These are phyloP conservation scores for Threskiornis aethiopicus DNA, from an alignment of 2,797 vertebrate genomes.

Conservation along the genomic window DNA sequence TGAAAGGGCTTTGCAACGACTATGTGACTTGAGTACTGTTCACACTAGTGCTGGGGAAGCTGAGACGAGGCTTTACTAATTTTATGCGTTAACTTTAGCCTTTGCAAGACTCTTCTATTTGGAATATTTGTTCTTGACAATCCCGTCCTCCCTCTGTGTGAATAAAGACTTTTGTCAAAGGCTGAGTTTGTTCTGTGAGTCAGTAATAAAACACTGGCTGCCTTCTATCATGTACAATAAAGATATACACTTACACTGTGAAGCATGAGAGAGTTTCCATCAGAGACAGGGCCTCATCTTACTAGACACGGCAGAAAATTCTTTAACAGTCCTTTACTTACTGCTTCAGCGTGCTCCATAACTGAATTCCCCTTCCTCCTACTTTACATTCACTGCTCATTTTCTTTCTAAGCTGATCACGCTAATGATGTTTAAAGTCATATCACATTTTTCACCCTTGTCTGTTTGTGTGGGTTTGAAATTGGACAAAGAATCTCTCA, in stretches of 20 bases:
- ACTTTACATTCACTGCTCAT: neutral
- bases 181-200: neutral
- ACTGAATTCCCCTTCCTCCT: neutral
- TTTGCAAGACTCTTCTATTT: neutral
- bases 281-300: neutral
- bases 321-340: neutral
- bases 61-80: neutral
- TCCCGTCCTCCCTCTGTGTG: accelerated
- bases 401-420: neutral
- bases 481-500: neutral
- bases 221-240: neutral
- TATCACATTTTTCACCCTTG: neutral
- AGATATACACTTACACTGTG: neutral
- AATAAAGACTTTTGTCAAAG: neutral
- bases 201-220: neutral
- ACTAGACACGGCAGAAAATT: neutral
- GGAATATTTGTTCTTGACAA: neutral
- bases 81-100: neutral
- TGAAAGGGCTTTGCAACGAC: neutral
- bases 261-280: neutral
- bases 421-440: neutral
- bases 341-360: neutral
- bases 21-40: neutral
- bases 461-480: neutral
- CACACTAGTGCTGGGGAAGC: neutral